Percentiles rank a stretch among this genome's conserved stretches.
Evolutionary conservation across 1,140 invertebrate species (phyloP).

Genomic region (Druon quercuslanigerum): DNA sequence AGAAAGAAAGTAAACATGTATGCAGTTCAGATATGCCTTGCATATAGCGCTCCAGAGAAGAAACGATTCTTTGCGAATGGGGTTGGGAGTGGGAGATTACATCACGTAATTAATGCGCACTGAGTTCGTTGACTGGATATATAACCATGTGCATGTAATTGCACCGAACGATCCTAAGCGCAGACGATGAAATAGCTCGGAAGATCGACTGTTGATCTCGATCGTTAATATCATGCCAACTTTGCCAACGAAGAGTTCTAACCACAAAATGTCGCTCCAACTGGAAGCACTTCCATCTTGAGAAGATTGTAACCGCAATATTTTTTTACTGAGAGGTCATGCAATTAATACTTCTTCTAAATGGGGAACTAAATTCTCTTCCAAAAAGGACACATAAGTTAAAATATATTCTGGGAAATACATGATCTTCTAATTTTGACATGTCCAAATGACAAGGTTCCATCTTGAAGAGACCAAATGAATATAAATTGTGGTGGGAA

Average conservation of each 20-base stretch:
- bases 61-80: conserved; percentile 16
- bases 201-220: conserved; percentile 16
- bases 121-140: conserved; percentile 11
- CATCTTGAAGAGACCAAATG: too few species aligned
- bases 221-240: neutral
- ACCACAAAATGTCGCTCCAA: conserved; percentile 4
- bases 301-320: neutral
- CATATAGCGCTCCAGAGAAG: conserved; percentile 3
- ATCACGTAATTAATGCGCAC: conserved; percentile 23
- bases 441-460: too few species aligned
- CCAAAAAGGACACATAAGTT: neutral
- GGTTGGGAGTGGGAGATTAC: conserved; percentile 19
- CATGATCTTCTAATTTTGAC: too few species aligned
- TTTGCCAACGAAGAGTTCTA: neutral
- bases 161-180: conserved; percentile 17
- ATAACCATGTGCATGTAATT: conserved; percentile 23
- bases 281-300: neutral
- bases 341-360: conserved; percentile 6
- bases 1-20: neutral
- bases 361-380: neutral
- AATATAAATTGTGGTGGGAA: too few species aligned
- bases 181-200: conserved; percentile 5
- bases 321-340: neutral
- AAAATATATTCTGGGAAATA: too few species aligned
- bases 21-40: conserved; percentile 14